Evolutionary conservation across 30 jellyfish, hydroid and myxozoan genomes (phyloP).

Genomic region (Cassiopea andromeda): DNA sequence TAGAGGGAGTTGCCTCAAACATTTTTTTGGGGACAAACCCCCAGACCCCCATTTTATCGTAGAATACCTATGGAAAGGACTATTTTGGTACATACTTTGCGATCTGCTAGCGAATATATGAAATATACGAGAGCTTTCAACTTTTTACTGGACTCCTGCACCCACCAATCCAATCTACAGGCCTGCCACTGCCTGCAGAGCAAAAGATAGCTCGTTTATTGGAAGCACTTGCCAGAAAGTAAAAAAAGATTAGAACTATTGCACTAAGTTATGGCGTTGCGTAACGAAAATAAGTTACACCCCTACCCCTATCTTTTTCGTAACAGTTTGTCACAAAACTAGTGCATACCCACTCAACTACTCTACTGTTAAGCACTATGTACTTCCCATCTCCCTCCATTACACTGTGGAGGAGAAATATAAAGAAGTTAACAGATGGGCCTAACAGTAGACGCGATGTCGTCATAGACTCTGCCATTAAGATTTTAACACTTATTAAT

Average conservation of each 20-base stretch:
- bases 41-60: too few species aligned
- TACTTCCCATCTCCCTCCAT: not conserved
- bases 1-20: too few species aligned
- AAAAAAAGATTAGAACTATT: not conserved
- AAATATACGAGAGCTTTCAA: too few species aligned
- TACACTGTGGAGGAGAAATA: not conserved
- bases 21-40: too few species aligned
- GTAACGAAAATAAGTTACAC: not conserved
- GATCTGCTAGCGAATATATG: too few species aligned
- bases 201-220: too few species aligned
- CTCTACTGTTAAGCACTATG: not conserved
- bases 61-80: too few species aligned
- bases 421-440: not conserved
- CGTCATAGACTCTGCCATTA: not conserved
- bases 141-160: too few species aligned
- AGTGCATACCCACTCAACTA: not conserved
- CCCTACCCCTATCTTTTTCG: not conserved
- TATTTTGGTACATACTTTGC: too few species aligned
- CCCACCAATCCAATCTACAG: too few species aligned
- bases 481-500: not conserved
- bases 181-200: too few species aligned
- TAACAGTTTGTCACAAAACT: not conserved
- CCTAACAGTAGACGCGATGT: constrained; percentile 13
- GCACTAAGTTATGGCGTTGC: not conserved
- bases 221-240: too few species aligned